phyloP scores from a whole-genome alignment of 30 jellyfish, hydroid and myxozoan species.

The Aurelia sp. region DNA sequence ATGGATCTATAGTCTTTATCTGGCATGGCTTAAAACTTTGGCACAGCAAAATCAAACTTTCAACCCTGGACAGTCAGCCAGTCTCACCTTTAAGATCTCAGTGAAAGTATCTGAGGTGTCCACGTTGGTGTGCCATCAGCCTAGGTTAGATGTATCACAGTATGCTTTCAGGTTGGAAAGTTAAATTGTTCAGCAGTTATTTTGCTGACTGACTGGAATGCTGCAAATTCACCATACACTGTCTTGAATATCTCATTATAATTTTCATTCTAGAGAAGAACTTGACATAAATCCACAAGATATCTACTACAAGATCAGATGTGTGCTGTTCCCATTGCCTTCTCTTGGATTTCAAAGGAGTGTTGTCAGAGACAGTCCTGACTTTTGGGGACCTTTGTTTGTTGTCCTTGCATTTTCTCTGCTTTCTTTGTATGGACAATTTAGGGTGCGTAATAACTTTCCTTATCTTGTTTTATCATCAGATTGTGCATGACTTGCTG shows the following conservation, averaged over 20 bases:
- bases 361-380: constrained; percentile 89
- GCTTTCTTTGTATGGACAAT: constrained; percentile 92
- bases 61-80: too few species aligned
- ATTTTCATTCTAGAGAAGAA: constrained; percentile 70
- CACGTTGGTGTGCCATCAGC: too few species aligned
- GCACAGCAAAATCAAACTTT: too few species aligned
- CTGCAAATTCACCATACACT: not conserved
- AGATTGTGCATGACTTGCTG: too few species aligned
- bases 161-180: too few species aligned
- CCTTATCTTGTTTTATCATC: too few species aligned
- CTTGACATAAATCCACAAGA: constrained; percentile 89
- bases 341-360: constrained; percentile 87
- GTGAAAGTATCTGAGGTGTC: too few species aligned
- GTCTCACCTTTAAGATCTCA: too few species aligned
- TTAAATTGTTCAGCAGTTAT: not conserved
- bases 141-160: too few species aligned
- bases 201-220: not conserved
- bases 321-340: constrained; percentile 93
- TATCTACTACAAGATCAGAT: constrained; percentile 84
- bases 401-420: constrained; percentile 85
- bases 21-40: too few species aligned
- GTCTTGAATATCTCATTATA: not conserved
- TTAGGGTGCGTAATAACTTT: constrained; percentile 61
- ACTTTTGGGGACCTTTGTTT: constrained; percentile 97
- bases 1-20: too few species aligned